A percentile compares a stretch with the other conserved stretches of the same genome.
These are phyloP conservation scores for Phaonia tiefii DNA, from an alignment of 2,888 invertebrate genomes.

Conservation along the genomic window DNA sequence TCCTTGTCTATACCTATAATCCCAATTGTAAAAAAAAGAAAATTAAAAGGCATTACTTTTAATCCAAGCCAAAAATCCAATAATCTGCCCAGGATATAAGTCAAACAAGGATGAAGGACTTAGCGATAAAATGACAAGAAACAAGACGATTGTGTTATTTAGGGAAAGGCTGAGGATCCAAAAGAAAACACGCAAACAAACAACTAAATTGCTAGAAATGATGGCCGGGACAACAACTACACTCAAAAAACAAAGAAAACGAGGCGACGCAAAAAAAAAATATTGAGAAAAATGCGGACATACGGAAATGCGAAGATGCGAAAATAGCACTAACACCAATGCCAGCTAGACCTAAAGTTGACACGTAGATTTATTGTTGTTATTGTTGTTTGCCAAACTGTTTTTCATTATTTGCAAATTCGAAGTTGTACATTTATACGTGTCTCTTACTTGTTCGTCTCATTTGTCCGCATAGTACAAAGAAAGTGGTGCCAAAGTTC, in stretches of 20 bases:
- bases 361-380: slow-evolving; percentile 66
- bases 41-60: slow-evolving; percentile 58
- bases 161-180: background rate
- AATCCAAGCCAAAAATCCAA: slow-evolving; percentile 59
- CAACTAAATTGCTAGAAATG: slow-evolving; percentile 33
- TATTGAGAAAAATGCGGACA: background rate
- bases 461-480: slow-evolving; percentile 34
- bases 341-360: slow-evolving; percentile 65
- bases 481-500: slow-evolving; percentile 41
- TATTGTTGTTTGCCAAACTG: slow-evolving; percentile 25
- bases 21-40: slow-evolving; percentile 44
- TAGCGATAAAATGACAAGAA: slow-evolving; percentile 39
- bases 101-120: slow-evolving; percentile 47
- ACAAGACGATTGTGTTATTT: slow-evolving; percentile 48
- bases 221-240: slow-evolving; percentile 55
- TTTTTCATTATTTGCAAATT: slow-evolving; percentile 1
- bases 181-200: slow-evolving; percentile 13
- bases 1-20: background rate
- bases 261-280: no score
- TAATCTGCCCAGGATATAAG: slow-evolving; percentile 59
- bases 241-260: no score
- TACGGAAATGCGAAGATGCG: background rate
- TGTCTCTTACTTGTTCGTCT: background rate
- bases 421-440: background rate
- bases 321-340: slow-evolving; percentile 40